Conservation (phyloP, 2,797 vertebrate genomes). For the Pangasius larnaudii region DNA sequence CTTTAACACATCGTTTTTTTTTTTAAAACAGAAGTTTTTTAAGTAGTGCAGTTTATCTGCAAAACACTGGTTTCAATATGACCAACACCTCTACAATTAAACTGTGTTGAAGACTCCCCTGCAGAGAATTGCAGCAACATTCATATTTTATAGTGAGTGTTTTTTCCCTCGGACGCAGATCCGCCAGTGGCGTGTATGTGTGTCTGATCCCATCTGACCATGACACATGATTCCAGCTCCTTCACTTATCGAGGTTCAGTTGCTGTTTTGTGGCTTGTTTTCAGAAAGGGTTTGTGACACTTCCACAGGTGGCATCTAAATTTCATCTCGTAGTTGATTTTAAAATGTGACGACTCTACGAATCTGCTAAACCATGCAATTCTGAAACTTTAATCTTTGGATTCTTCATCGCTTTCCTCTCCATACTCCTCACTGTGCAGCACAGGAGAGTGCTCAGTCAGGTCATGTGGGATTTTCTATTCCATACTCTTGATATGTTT, state of each 20-base stretch:
- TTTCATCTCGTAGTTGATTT: neutral
- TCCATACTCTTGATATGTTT: neutral
- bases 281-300: neutral
- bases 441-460: neutral
- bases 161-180: neutral
- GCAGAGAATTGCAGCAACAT: neutral
- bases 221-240: neutral
- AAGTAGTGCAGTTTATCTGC: neutral
- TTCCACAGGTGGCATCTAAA: neutral
- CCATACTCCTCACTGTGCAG: neutral
- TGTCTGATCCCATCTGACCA: neutral
- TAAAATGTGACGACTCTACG: neutral
- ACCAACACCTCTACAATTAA: neutral
- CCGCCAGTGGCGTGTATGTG: neutral
- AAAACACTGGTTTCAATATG: neutral
- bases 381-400: too few relatives aligned
- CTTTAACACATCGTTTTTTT: neutral
- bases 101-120: neutral
- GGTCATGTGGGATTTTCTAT: conserved; percentile 4
- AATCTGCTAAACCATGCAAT: neutral
- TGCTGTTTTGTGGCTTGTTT: neutral
- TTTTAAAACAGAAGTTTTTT: neutral
- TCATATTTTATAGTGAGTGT: neutral
- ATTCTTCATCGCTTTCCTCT: neutral
- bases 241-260: neutral